A percentile compares a stretch with the other conserved stretches of the same genome.
Conservation (phyloP, 2,113 vertebrate species). For the Lepisosteus osseus region DNA sequence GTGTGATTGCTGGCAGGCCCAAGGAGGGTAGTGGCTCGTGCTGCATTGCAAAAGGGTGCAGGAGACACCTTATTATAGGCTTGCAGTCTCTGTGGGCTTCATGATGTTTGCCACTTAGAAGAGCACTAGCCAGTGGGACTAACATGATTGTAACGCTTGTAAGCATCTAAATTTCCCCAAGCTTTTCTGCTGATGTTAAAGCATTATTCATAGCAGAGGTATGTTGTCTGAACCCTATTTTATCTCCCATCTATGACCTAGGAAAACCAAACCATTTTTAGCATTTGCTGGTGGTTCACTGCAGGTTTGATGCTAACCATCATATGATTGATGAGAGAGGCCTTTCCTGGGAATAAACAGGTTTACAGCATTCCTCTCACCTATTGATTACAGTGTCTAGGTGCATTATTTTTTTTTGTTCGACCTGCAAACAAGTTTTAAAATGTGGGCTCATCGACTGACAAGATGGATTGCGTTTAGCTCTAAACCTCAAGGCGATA, state of each 20-base stretch:
- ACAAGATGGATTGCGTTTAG: no score
- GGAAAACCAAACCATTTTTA: background rate
- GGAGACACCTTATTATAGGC: no score
- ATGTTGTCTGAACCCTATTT: background rate
- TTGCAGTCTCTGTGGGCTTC: no score
- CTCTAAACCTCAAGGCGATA: no score
- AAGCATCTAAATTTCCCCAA: background rate
- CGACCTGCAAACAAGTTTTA: background rate
- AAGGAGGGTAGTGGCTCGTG: no score
- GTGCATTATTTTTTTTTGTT: slow-evolving; percentile 43
- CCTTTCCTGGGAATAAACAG: slow-evolving; percentile 56
- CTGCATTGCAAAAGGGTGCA: no score
- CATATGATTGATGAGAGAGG: slow-evolving; percentile 63
- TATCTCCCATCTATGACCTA: background rate
- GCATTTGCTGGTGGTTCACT: slow-evolving; percentile 22
- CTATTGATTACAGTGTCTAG: slow-evolving; percentile 71
- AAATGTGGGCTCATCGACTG: background rate
- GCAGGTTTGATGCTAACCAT: slow-evolving; percentile 61
- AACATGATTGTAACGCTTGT: no score
- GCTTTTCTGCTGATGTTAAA: background rate
- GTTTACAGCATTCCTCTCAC: slow-evolving; percentile 52
- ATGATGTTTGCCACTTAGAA: no score
- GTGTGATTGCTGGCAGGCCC: no score
- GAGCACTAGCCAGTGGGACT: no score
- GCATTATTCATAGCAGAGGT: background rate